Percentiles rank a stretch among this genome's conserved stretches.
These are phyloP conservation scores for Cistogaster globosa DNA, from an alignment of 2,888 invertebrate species.

Conservation along the genomic window DNA sequence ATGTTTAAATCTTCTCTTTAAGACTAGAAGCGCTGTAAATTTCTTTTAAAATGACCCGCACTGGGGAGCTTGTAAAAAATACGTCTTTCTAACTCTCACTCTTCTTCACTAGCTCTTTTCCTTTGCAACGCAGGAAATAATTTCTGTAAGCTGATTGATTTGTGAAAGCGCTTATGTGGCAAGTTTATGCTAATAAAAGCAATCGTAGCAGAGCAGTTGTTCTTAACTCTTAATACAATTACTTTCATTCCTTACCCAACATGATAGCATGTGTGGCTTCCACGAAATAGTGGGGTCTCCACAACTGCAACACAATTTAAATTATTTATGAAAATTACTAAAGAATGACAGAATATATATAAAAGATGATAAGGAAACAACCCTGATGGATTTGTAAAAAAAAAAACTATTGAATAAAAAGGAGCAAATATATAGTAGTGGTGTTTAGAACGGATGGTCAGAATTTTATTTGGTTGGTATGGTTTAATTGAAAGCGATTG, in stretches of 20 bases:
- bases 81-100: no score
- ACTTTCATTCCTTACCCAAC: constrained; percentile 11
- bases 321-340: constrained; percentile 64
- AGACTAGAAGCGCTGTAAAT: no score
- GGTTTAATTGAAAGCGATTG: constrained; percentile 39
- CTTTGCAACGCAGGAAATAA: no score
- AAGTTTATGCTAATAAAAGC: no score
- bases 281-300: neutral
- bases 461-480: constrained; percentile 17
- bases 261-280: neutral
- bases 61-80: no score
- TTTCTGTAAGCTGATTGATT: no score
- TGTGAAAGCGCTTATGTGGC: no score
- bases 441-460: neutral
- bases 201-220: no score
- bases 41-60: no score
- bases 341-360: constrained; percentile 43
- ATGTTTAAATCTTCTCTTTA: no score
- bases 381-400: constrained; percentile 61
- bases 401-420: constrained; percentile 28
- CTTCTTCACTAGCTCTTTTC: no score
- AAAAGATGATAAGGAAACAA: constrained; percentile 62
- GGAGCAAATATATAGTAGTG: constrained; percentile 21
- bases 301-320: constrained; percentile 54
- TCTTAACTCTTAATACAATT: neutral